Evolutionary conservation across 1,140 invertebrate genomes (phyloP), one percentile per base, ranked within the genome.

Genomic region (Drosophila simulans): DNA sequence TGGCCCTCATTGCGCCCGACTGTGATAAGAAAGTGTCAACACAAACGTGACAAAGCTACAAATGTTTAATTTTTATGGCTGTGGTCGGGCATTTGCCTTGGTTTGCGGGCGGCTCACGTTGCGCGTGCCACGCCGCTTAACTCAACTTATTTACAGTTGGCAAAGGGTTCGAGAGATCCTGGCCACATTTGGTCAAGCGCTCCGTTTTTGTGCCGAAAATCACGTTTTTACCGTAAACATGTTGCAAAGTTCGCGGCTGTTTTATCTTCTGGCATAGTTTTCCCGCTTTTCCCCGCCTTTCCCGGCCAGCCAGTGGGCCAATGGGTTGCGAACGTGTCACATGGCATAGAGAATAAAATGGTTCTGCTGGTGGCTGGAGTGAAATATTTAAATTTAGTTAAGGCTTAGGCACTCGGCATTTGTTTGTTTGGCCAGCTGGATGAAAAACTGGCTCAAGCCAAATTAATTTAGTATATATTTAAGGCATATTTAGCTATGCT

Each of bases 161-260:
- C 65, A 58, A 88, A 79, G 76, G 83, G 75, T 82, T 86, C 59
- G 40, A 55, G 42, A 43, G 52, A 43, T 65, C 76, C 73, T 69
- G 80, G 76, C 79, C 84, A 79, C 83, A 86, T 88, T 86, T 83
- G 84, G 83, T 89, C 83, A 84, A 73, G 70, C 40, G 48, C 60
- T 3, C 25, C 5, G 60, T 84, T 88, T 89, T 89, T 80, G 85
- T 78, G 69, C 84, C 63, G 80, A 89, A 89, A 84, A 89, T 89
- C 84, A 89, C 84, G 84, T 89, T 89, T 89, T 89, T 89, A 89
- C 84, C 84, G 84, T 89, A 89, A 89, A 89, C 84, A 89, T 89
- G 85, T 84, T 89, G 80, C 80, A 89, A 84, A 89, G 80, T 89
- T 89, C 84, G 84, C 84, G 84, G 65, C 69, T 66, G 68, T 77